Evolutionary conservation across 2,797 vertebrate species (phyloP).

Genomic region (Tokudaia tokunoshimensis): DNA sequence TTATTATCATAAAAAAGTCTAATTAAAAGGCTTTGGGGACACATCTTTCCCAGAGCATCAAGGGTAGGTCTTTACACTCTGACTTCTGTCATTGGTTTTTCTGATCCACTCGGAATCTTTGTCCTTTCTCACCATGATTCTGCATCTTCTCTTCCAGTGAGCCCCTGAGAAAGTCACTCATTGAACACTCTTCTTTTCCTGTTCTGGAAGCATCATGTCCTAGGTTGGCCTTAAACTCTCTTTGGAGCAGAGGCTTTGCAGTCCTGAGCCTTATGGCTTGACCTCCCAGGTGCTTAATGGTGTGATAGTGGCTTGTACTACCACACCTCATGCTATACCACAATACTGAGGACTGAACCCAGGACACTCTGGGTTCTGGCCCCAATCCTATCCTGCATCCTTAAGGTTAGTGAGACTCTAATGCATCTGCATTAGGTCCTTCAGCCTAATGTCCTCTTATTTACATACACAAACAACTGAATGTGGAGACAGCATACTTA

Average conservation of each 20-base stretch:
- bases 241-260: neutral
- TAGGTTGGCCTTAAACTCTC: neutral
- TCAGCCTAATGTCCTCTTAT: neutral
- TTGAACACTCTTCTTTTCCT: neutral
- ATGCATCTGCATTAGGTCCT: neutral
- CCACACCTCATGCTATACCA: neutral
- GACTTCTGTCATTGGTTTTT: neutral
- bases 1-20: slow-evolving; percentile 17
- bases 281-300: neutral
- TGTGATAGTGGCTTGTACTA: no score
- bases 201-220: neutral
- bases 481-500: neutral
- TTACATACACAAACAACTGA: neutral
- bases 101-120: neutral
- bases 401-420: neutral
- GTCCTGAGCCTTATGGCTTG: neutral
- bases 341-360: neutral
- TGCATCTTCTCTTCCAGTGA: neutral
- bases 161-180: neutral
- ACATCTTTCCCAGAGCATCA: neutral
- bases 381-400: neutral
- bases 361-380: neutral
- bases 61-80: neutral
- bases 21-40: neutral
- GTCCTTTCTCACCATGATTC: neutral